These are phyloP conservation scores for Akabosia matsudoensis DNA, from an alignment of 1,140 invertebrate genomes.

Conservation along the genomic window DNA sequence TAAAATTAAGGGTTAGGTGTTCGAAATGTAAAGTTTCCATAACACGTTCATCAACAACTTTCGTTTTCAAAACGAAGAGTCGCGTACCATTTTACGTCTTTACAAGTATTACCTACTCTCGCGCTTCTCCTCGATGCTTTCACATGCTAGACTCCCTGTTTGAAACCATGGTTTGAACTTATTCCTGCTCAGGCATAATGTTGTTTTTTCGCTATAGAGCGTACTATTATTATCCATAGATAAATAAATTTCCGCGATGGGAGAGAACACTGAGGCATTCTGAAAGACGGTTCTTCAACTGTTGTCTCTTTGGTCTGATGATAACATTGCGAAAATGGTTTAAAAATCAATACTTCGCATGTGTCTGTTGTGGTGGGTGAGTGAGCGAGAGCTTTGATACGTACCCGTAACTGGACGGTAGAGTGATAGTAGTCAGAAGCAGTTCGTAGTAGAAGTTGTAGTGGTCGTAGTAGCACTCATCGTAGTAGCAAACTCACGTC, in stretches of 20 bases:
- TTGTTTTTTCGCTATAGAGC: too few species aligned
- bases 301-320: slow-evolving; percentile 18
- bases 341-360: slow-evolving; percentile 8
- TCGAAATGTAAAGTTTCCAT: too few species aligned
- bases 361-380: not conserved
- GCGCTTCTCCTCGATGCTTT: not conserved
- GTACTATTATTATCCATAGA: too few species aligned
- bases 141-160: too few species aligned
- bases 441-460: not conserved
- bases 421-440: not conserved
- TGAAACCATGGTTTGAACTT: too few species aligned
- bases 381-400: not conserved
- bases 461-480: not conserved
- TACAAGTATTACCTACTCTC: not conserved
- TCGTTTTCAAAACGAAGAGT: too few species aligned
- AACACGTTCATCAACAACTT: too few species aligned
- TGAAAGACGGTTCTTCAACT: slow-evolving; percentile 7
- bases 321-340: slow-evolving; percentile 14
- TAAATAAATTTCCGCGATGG: not conserved
- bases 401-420: not conserved
- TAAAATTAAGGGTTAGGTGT: too few species aligned
- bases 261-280: not conserved
- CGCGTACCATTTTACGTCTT: slow-evolving; percentile 7
- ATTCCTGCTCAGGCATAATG: too few species aligned
- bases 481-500: not conserved